Evolutionary conservation across 2,888 invertebrate genomes (phyloP).

Genomic region (Lasius fuliginosus): DNA sequence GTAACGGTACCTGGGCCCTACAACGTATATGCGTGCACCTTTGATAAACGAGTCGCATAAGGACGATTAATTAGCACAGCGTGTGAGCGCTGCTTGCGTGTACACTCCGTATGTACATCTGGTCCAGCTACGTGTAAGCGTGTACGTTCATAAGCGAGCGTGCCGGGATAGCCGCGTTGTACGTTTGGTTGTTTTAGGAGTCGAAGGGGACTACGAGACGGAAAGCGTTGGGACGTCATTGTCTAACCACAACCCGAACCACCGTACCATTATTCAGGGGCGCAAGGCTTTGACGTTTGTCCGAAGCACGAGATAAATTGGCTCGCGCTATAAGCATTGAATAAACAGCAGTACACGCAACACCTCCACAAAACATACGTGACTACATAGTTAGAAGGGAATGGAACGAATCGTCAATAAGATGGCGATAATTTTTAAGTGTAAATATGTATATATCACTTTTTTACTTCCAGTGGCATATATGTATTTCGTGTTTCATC

Average conservation of each 20-base stretch:
- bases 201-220: constrained; percentile 41
- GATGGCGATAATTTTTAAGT: background rate
- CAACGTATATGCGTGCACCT: constrained; percentile 51
- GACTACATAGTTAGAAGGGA: background rate
- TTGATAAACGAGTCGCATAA: constrained; percentile 73
- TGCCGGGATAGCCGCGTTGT: constrained; percentile 43
- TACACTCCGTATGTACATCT: background rate
- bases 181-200: constrained; percentile 59
- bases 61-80: constrained; percentile 71
- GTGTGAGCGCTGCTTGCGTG: constrained; percentile 47
- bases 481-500: background rate
- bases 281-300: constrained; percentile 73
- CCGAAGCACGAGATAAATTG: constrained; percentile 73
- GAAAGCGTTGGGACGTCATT: constrained; percentile 62
- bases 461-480: background rate
- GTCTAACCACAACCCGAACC: constrained; percentile 61
- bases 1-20: constrained; percentile 31
- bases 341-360: constrained; percentile 64
- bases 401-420: background rate
- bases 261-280: constrained; percentile 67
- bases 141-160: constrained; percentile 38
- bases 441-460: background rate
- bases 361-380: constrained; percentile 15
- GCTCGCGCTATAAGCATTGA: constrained; percentile 65
- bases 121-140: constrained; percentile 25